These are phyloP conservation scores for Drosophila borborema DNA, from an alignment of 2,888 invertebrate species.

Conservation along the genomic window DNA sequence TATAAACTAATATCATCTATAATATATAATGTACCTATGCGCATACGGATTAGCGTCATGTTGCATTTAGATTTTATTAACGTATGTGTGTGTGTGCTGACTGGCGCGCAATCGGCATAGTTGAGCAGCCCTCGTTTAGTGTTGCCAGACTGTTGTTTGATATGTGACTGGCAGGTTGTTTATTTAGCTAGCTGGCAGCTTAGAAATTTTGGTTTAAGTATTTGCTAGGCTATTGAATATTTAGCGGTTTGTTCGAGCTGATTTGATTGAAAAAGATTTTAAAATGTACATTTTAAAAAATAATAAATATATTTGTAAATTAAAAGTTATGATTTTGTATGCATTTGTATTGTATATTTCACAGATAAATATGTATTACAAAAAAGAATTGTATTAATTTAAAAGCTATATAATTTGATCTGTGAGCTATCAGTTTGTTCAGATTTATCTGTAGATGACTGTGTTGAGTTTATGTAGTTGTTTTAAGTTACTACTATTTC, in stretches of 20 bases:
- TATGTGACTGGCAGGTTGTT: background rate
- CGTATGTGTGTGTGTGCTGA: background rate
- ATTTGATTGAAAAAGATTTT: no score
- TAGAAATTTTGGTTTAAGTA: background rate
- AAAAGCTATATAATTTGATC: no score
- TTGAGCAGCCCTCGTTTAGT: slow-evolving; percentile 19
- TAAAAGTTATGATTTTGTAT: background rate
- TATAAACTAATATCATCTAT: no score
- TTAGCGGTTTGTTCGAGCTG: background rate
- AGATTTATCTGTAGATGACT: background rate
- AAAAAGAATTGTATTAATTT: background rate
- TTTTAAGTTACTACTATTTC: background rate
- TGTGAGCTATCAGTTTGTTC: background rate
- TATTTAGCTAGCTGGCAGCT: slow-evolving; percentile 14
- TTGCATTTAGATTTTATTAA: background rate
- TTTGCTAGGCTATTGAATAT: background rate
- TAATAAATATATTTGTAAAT: background rate
- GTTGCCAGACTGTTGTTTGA: slow-evolving; percentile 1
- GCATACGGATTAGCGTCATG: slow-evolving; percentile 8
- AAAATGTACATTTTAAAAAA: no score
- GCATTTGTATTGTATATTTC: no score
- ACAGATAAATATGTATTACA: no score
- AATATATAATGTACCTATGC: no score
- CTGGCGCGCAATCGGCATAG: background rate
- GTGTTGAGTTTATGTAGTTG: background rate